These are phyloP conservation scores for human (Homo sapiens) DNA, from an alignment of 2,113 vertebrate species.

Conservation along the genomic window DNA sequence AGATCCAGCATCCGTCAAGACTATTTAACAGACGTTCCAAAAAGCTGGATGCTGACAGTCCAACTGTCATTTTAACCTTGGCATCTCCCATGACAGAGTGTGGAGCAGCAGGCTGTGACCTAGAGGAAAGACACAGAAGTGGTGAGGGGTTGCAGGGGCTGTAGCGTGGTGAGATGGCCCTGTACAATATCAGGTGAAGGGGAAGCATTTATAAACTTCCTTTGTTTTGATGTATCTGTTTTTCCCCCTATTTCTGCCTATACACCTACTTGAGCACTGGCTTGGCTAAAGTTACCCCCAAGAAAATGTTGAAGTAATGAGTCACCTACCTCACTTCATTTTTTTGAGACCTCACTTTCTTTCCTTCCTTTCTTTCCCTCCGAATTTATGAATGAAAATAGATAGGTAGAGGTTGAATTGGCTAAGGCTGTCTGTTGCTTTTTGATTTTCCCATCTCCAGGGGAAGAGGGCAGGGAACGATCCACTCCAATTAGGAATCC, in stretches of 20 bases:
- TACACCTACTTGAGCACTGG: conserved; percentile 20
- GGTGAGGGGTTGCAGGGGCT: neutral
- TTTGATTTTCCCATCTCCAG: conserved; percentile 60
- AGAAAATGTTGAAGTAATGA: neutral
- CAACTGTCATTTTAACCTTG: neutral
- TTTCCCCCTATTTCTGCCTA: neutral
- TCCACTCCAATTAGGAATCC: conserved; percentile 43
- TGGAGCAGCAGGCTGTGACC: neutral
- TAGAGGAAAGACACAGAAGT: neutral
- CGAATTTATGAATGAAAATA: conserved; percentile 15
- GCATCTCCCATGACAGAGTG: neutral
- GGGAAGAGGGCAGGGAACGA: neutral
- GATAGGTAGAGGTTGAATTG: neutral
- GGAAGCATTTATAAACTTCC: conserved; percentile 23
- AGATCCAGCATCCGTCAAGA: neutral
- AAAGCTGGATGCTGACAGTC: neutral
- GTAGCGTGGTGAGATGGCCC: neutral
- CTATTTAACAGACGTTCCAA: neutral
- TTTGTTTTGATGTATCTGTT: neutral
- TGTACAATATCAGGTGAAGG: neutral
- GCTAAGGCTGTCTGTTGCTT: conserved; percentile 19
- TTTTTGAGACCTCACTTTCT: neutral
- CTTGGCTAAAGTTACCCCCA: conserved; percentile 35
- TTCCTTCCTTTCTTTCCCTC: neutral
- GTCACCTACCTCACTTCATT: neutral